Conservation (phyloP, 2,888 invertebrate species). For the Ramazzottius varieornatus region DNA sequence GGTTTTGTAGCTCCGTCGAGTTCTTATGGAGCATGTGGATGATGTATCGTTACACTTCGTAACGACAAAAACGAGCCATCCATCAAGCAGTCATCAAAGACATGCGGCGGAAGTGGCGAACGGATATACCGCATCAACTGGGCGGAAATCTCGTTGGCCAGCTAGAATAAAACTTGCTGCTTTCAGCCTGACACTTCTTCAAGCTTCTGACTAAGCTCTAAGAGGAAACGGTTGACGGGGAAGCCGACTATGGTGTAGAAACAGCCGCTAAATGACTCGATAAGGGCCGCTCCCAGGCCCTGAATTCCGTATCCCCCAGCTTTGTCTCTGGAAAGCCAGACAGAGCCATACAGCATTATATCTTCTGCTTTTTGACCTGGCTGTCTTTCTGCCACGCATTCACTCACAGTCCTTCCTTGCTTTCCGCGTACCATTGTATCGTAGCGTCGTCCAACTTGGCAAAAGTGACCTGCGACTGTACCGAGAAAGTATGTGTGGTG, state of each 20-base stretch:
- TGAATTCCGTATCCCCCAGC: slow-evolving; percentile 80
- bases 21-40: too few relatives aligned
- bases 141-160: background rate
- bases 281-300: slow-evolving; percentile 51
- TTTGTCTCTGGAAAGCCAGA: slow-evolving; percentile 22
- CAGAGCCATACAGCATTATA: background rate
- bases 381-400: background rate
- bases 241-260: slow-evolving; percentile 68
- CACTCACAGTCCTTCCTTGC: background rate
- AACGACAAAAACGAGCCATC: too few relatives aligned
- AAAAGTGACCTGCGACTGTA: background rate
- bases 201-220: slow-evolving; percentile 12
- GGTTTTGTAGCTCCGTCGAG: too few relatives aligned
- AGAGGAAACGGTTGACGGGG: slow-evolving; percentile 36
- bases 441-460: background rate
- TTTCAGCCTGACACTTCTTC: background rate
- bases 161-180: background rate
- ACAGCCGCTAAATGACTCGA: slow-evolving; percentile 50
- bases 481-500: background rate
- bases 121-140: too few relatives aligned
- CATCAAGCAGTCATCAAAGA: too few relatives aligned
- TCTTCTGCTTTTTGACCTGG: background rate
- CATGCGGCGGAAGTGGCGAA: too few relatives aligned
- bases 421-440: background rate
- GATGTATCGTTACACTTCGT: too few relatives aligned